Evolutionary conservation across 1,140 invertebrate genomes (phyloP).

Genomic region (Papilio helenus): DNA sequence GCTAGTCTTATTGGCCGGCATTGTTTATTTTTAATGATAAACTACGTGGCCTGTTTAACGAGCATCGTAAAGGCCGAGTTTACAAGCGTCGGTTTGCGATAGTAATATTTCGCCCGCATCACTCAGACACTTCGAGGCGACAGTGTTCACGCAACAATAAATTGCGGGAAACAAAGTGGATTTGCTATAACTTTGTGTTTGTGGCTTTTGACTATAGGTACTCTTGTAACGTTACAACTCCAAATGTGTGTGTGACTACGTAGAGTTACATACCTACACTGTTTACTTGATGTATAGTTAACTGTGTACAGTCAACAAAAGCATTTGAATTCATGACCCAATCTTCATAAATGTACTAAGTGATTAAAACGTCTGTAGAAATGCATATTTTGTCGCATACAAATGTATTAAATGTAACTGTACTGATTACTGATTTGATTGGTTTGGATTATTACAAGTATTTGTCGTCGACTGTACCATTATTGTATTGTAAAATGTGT

Average conservation of each 20-base stretch:
- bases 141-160: constrained; percentile 61
- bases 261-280: not conserved
- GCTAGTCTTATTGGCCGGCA: constrained; percentile 40
- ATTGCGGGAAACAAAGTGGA: constrained; percentile 66
- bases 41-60: constrained; percentile 39
- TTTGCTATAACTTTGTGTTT: constrained; percentile 63
- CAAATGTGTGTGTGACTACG: not conserved
- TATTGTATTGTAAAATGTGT: constrained; percentile 17
- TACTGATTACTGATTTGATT: not conserved
- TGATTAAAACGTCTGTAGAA: not conserved
- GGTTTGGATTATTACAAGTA: not conserved
- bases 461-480: not conserved
- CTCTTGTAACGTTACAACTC: constrained; percentile 26
- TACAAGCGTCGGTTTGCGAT: constrained; percentile 50
- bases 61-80: constrained; percentile 48
- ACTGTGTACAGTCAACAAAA: constrained; percentile 4
- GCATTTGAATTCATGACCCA: not conserved
- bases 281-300: not conserved
- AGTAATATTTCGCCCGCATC: constrained; percentile 63
- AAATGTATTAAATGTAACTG: not conserved
- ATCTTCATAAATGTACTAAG: not conserved
- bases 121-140: constrained; percentile 47
- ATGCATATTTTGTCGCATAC: not conserved
- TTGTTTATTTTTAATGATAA: constrained; percentile 35
- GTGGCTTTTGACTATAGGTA: constrained; percentile 56